phyloP scores from a whole-genome alignment of 1,140 invertebrate species.

The Scaptomyza pallida region DNA sequence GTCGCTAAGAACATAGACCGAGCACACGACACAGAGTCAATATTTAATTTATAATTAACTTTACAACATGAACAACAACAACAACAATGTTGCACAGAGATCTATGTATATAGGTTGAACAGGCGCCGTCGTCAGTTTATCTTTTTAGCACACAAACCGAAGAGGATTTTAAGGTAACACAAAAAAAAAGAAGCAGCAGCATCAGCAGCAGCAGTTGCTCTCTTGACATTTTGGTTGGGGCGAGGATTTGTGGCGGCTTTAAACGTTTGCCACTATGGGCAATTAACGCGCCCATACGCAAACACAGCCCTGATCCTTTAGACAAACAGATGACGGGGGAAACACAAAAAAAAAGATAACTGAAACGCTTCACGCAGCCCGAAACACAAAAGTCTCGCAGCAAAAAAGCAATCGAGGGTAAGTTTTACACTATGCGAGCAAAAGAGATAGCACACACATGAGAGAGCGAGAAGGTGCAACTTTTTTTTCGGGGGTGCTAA shows the following conservation, averaged over 20 bases:
- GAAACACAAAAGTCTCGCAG: slow-evolving; percentile 19
- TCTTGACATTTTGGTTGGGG: slow-evolving; percentile 58
- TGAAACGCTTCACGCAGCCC: slow-evolving; percentile 15
- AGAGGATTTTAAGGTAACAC: slow-evolving; percentile 48
- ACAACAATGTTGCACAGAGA: background rate
- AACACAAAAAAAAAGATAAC: slow-evolving; percentile 13
- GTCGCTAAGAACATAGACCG: slow-evolving; percentile 20
- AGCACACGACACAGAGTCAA: slow-evolving; percentile 71
- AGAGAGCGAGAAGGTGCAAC: slow-evolving; percentile 10
- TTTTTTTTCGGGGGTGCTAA: slow-evolving; percentile 68
- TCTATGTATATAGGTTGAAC: background rate
- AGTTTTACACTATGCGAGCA: slow-evolving; percentile 15
- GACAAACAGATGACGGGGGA: slow-evolving; percentile 56
- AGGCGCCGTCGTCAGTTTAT: slow-evolving; percentile 49
- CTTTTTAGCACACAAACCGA: slow-evolving; percentile 62
- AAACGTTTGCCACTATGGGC: slow-evolving; percentile 80
- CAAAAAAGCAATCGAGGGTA: slow-evolving; percentile 33
- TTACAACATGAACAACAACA: slow-evolving; percentile 79
- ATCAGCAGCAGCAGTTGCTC: slow-evolving; percentile 22
- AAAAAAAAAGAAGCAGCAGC: background rate
- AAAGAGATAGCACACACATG: background rate
- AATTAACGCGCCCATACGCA: slow-evolving; percentile 79
- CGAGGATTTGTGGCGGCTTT: slow-evolving; percentile 76
- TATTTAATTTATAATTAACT: slow-evolving; percentile 83
- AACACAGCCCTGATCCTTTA: slow-evolving; percentile 77